These are phyloP conservation scores for Hydractinia echinata DNA, from an alignment of 30 jellyfish, hydroid and myxozoan genomes.

Conservation along the genomic window DNA sequence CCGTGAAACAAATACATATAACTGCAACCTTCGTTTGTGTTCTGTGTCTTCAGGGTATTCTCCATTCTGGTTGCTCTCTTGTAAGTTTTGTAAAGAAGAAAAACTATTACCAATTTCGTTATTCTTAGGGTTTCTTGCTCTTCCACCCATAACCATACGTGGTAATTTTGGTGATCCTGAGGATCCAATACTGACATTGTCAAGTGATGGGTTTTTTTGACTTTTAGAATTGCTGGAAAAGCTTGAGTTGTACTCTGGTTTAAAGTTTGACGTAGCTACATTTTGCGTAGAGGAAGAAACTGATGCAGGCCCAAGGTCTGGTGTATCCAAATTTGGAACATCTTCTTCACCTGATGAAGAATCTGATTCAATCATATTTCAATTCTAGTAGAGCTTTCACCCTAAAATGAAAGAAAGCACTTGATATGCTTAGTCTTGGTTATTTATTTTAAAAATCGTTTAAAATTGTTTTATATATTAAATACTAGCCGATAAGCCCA, in stretches of 20 bases:
- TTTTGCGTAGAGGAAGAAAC: not conserved
- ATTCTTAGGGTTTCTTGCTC: not conserved
- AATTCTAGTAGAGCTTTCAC: too few relatives aligned
- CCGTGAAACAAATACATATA: conserved; percentile 78
- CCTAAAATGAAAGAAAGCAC: too few relatives aligned
- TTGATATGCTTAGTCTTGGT: too few relatives aligned
- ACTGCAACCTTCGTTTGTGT: conserved; percentile 66
- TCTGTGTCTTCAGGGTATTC: conserved; percentile 83
- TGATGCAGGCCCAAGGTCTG: not conserved
- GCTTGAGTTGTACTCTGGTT: not conserved
- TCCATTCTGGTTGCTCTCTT: conserved; percentile 1
- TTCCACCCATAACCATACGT: not conserved
- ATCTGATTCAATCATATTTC: conserved; percentile 20
- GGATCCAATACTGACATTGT: conserved; percentile 18
- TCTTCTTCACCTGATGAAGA: conserved; percentile 26
- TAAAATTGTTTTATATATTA: too few relatives aligned
- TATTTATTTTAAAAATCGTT: too few relatives aligned
- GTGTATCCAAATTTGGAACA: not conserved
- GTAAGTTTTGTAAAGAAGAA: not conserved
- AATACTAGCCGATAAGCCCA: too few relatives aligned
- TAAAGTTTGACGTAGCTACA: not conserved
- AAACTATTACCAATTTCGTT: not conserved
- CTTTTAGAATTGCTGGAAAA: not conserved
- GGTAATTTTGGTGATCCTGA: conserved; percentile 26
- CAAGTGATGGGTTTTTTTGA: conserved; percentile 5